Evolutionary conservation across 2,113 vertebrate genomes (phyloP), one percentile per base, ranked within the genome.

Genomic region (Chauna torquata): DNA sequence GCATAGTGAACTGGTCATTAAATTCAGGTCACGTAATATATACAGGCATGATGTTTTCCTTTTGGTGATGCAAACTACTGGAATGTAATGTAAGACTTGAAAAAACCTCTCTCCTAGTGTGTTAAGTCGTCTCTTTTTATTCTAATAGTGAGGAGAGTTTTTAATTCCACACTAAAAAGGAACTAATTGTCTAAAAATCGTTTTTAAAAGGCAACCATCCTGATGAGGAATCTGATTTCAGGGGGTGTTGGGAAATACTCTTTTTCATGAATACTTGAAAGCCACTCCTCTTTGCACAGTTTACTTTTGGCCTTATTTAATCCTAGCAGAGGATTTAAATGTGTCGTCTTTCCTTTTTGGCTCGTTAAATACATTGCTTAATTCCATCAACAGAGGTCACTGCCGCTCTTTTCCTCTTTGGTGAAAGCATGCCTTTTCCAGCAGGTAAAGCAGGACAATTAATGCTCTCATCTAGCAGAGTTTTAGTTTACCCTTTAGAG

Each of bases 341-440:
- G 20, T 22, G 49, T 91, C 19, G 6, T 44, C 74, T 93, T 74
- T 66, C 47, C 2, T 52, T 57, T 54, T 28, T 38, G 27, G 6
- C 19, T 86, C 77, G 75, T 88, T 36, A 36, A 86, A 77, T 91
- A 96, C 83, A 87, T 72, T 98, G 81, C 90, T 94, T 89, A 83
- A 86, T 97, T 98, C 95, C 87, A 97, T 98, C 98, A 96, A 98
- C 94, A 98, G 98, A 98, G 98, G 98, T 97, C 98, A 97, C 97
- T 98, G 92, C 82, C 92, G 96, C 88, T 94, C 97, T 94, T 83
- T 69, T 93, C 38, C 92, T 93, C 70, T 61, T 59, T 55, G 25
- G 6, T 78, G 57, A 88, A 92, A 93, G 42, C 2, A 14, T 6
- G 28, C 16, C 11, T 42, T 64, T 59, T 62, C 45, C 52, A 77